Base-by-base conservation (phyloP, 2,888 invertebrate genomes). In the Galerucella nymphaeae region DNA sequence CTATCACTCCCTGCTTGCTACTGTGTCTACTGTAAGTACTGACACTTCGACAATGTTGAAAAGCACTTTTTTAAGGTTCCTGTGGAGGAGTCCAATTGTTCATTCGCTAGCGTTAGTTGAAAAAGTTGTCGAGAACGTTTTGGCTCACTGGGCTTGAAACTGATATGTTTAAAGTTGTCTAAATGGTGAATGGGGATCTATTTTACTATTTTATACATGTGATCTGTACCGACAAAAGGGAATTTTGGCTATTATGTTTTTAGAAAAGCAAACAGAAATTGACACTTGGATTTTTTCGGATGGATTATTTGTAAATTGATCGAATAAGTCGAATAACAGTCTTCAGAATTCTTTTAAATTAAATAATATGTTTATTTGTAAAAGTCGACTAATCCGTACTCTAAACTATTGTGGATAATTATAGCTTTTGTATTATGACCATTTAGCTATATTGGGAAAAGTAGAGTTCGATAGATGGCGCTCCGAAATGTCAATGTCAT, bases 11-110 rank as follows among this genome's bases (percentile, higher is more conserved):
- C 83, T 84, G 80, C 78, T 79, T 73, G 83, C 84, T 84, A 84
- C 85, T 83, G 84, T 84, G 81, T 82, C 81, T 63, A 82, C 81
- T 83, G 85, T 86, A 85, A 86, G 85, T 85, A 86, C 82, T 86
- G 86, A 86, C 86, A 86, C 85, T 84, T 85, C 81, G 76, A 86
- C 85, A 86, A 86, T 85, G 82, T 82, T 79, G 80, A 85, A 85
- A 84, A 83, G 83, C 82, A 76, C 82, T 83, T 84, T 84, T 83
- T 84, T 82, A 80, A 80, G 80, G 79, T 76, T 74, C 79, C 80
- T 79, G 77, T 79, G 48, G 78, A 81, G 71, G 75, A 59, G 80
- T 50, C 81, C 85, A 81, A 73, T 42, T 62, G 61, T 42, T 18
- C 42, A 41, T 42, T 42, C n/a, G 23, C 23, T n/a, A 13, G 11